These are phyloP conservation scores for Drosophila kuntzei DNA, from an alignment of 2,888 invertebrate species.

Conservation along the genomic window DNA sequence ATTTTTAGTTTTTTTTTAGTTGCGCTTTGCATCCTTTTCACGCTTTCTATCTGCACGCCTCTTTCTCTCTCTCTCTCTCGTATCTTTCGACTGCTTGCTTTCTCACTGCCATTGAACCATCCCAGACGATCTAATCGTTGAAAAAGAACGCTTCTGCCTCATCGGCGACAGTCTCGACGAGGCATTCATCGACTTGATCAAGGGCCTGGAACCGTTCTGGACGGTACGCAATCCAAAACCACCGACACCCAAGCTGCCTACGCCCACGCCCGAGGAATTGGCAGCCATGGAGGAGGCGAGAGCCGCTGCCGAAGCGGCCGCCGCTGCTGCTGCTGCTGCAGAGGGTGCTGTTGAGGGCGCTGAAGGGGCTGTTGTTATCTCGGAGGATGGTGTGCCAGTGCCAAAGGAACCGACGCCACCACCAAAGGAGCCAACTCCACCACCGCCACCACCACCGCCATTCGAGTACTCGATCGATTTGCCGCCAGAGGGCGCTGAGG, in stretches of 20 bases:
- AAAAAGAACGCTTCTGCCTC: slow-evolving; percentile 96
- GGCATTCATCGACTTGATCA: slow-evolving; percentile 94
- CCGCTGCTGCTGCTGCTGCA: slow-evolving; percentile 71
- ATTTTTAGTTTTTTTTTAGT: slow-evolving; percentile 58
- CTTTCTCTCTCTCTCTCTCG: slow-evolving; percentile 51
- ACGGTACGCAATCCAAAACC: slow-evolving; percentile 85
- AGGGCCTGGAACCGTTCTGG: slow-evolving; percentile 87
- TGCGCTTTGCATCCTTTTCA: slow-evolving; percentile 57
- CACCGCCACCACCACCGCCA: slow-evolving; percentile 85
- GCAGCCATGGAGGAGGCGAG: slow-evolving; percentile 84
- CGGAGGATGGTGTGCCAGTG: slow-evolving; percentile 61
- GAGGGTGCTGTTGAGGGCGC: slow-evolving; percentile 72
- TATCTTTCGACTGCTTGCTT: slow-evolving; percentile 56
- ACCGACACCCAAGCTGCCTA: slow-evolving; percentile 84
- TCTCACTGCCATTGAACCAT: slow-evolving; percentile 45
- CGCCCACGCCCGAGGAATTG: slow-evolving; percentile 83
- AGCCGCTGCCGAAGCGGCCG: slow-evolving; percentile 81
- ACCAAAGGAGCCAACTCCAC: slow-evolving; percentile 84
- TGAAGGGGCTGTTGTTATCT: slow-evolving; percentile 51
- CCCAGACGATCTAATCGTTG: slow-evolving; percentile 93
- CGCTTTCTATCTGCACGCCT: slow-evolving; percentile 59
- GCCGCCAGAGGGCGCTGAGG: slow-evolving; percentile 86
- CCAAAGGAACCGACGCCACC: slow-evolving; percentile 78
- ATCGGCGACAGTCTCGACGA: slow-evolving; percentile 97
- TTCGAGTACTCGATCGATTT: slow-evolving; percentile 85